phyloP scores from a whole-genome alignment of 2,797 vertebrate species.

The Sebastes iracundus region DNA sequence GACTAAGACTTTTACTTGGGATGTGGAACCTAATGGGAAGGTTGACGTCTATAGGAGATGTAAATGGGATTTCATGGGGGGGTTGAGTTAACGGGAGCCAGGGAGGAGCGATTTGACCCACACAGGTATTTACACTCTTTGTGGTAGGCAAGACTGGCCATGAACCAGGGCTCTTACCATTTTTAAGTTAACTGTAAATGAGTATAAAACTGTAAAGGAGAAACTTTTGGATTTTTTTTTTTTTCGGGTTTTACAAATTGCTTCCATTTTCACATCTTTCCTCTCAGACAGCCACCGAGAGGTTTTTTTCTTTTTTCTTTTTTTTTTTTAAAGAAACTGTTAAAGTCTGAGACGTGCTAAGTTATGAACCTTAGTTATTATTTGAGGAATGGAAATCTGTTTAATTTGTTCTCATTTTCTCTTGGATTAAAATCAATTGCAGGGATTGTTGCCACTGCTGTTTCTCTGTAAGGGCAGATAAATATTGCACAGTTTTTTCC shows the following conservation, averaged over 20 bases:
- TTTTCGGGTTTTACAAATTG: constrained; percentile 67
- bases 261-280: constrained; percentile 71
- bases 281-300: constrained; percentile 52
- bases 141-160: constrained; percentile 71
- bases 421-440: constrained; percentile 85
- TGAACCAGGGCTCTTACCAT: constrained; percentile 71
- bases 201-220: constrained; percentile 81
- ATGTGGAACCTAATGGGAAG: constrained; percentile 65
- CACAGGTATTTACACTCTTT: constrained; percentile 67
- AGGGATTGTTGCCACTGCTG: constrained; percentile 91
- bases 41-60: constrained; percentile 69
- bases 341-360: constrained; percentile 58
- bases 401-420: constrained; percentile 76
- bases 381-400: constrained; percentile 71
- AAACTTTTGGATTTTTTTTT: constrained; percentile 63
- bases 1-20: constrained; percentile 74
- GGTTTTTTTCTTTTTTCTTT: constrained; percentile 10
- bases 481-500: constrained; percentile 89
- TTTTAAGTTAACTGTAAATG: constrained; percentile 84
- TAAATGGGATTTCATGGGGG: constrained; percentile 67
- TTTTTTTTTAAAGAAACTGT: constrained; percentile 33
- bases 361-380: constrained; percentile 63
- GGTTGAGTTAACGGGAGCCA: constrained; percentile 46
- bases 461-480: constrained; percentile 87
- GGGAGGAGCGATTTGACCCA: constrained; percentile 70